Conservation (phyloP, 2,888 invertebrate species). For the Lasioglossum morio region DNA sequence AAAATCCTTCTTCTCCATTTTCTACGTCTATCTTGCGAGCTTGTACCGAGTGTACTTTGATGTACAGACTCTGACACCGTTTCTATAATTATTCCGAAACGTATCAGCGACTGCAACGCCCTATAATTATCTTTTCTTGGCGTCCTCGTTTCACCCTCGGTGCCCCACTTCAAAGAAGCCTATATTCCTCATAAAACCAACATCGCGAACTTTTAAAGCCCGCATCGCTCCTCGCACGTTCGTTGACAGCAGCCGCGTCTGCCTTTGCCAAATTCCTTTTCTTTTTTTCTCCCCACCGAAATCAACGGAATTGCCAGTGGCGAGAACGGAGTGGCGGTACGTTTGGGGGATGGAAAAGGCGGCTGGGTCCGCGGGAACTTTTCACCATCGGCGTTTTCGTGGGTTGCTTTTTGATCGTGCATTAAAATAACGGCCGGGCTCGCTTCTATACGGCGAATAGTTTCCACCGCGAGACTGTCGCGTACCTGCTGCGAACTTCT, state of each 20-base stretch:
- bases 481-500: constrained; percentile 60
- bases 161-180: not conserved
- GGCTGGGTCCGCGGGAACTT: not conserved
- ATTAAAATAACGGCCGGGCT: not conserved
- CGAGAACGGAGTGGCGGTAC: not conserved
- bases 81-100: not conserved
- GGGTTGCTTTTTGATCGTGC: constrained; percentile 7
- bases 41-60: not conserved
- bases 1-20: not conserved
- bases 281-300: not conserved
- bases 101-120: not conserved
- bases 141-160: not conserved
- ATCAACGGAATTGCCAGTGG: not conserved
- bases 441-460: constrained; percentile 26
- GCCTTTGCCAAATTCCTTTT: not conserved
- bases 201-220: not conserved
- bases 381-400: constrained; percentile 13
- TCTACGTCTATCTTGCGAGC: no score
- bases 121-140: not conserved
- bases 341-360: not conserved
- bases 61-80: not conserved
- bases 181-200: not conserved
- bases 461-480: constrained; percentile 26
- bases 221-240: not conserved
- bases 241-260: not conserved